Evolutionary conservation across 1,140 invertebrate genomes (phyloP).

Genomic region (Drosophila auraria): DNA sequence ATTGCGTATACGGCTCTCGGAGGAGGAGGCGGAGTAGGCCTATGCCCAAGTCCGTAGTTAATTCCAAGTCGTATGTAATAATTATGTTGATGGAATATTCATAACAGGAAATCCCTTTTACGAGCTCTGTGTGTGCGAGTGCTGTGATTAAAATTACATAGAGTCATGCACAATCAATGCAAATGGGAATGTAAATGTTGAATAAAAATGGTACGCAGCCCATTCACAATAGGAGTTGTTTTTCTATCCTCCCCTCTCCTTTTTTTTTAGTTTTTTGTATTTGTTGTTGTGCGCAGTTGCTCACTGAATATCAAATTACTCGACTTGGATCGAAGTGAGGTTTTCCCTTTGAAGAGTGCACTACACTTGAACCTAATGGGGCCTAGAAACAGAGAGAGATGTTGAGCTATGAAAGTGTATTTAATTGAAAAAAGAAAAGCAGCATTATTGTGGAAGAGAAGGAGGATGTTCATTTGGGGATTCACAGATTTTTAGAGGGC

Average conservation of each 20-base stretch:
- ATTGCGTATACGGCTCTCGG: conserved; percentile 42
- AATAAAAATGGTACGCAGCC: conserved; percentile 58
- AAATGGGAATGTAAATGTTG: conserved; percentile 79
- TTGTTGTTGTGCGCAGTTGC: conserved; percentile 50
- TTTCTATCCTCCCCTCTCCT: conserved; percentile 2
- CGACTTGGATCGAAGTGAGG: conserved; percentile 32
- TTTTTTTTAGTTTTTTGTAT: conserved; percentile 7
- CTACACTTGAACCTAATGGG: conserved; percentile 37
- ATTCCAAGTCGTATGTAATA: conserved; percentile 63
- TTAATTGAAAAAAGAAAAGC: background rate
- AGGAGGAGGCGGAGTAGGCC: background rate
- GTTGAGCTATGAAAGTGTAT: conserved; percentile 4
- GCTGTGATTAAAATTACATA: conserved; percentile 67
- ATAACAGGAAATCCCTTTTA: conserved; percentile 75
- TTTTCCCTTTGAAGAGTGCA: conserved; percentile 36
- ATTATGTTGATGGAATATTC: conserved; percentile 72
- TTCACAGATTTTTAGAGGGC: background rate
- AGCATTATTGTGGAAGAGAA: background rate
- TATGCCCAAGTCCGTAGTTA: conserved; percentile 24
- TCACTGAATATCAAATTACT: conserved; percentile 80
- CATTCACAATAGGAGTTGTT: conserved; percentile 55
- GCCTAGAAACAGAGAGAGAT: background rate
- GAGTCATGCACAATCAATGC: conserved; percentile 82
- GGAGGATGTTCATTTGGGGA: background rate
- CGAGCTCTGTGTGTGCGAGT: conserved; percentile 32